Evolutionary conservation across 64 coral and sea anemone species (phyloP).

Genomic region (Actinia tenebrosa): DNA sequence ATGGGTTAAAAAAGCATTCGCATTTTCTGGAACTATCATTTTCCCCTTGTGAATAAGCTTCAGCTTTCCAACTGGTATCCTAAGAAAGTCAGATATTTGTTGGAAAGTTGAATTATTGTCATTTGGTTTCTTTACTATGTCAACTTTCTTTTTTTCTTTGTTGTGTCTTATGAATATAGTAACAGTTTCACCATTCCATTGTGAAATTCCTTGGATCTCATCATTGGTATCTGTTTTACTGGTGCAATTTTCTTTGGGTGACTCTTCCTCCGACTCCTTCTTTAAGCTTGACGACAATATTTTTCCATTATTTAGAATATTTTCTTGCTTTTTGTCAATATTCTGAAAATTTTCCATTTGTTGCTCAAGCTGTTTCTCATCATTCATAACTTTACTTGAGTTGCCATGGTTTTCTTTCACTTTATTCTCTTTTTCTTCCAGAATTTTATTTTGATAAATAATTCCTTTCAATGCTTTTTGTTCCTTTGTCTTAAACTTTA

Average conservation of each 20-base stretch:
- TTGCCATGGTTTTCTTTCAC: not conserved
- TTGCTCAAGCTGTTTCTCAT: not conserved
- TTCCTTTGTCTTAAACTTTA: not conserved
- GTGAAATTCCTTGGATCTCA: not conserved
- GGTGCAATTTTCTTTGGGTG: not conserved
- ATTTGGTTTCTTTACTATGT: not conserved
- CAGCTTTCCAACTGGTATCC: slow-evolving; percentile 60
- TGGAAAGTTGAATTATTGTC: slow-evolving; percentile 36
- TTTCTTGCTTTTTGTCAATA: not conserved
- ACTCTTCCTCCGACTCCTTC: not conserved
- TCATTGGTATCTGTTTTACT: not conserved
- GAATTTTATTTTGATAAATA: not conserved
- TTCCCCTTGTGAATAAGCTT: slow-evolving; percentile 90
- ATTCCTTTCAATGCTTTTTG: not conserved
- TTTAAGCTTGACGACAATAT: not conserved
- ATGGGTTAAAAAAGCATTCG: slow-evolving; percentile 39
- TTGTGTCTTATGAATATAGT: slow-evolving; percentile 68
- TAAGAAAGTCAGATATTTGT: slow-evolving; percentile 56
- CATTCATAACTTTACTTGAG: not conserved
- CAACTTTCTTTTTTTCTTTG: slow-evolving; percentile 61
- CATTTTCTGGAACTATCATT: slow-evolving; percentile 52
- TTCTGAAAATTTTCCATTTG: not conserved
- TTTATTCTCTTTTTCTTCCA: not conserved
- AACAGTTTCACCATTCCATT: not conserved
- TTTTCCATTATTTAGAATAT: not conserved